phyloP scores from a whole-genome alignment of 1,140 invertebrate genomes.

The Branchinecta lynchi region DNA sequence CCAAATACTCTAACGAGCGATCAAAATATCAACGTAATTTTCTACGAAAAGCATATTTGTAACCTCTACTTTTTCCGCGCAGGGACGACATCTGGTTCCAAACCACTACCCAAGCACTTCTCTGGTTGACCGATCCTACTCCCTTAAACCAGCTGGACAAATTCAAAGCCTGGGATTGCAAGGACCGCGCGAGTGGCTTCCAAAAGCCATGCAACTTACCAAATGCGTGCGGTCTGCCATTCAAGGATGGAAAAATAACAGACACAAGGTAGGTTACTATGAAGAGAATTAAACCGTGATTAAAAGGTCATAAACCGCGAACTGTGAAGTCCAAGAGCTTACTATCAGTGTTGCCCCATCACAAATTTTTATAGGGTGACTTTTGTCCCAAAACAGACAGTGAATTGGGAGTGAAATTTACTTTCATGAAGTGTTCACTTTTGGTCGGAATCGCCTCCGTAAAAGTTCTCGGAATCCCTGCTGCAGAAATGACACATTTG shows the following conservation, averaged over 20 bases:
- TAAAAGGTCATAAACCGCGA: too few species aligned
- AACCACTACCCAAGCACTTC: conserved; percentile 71
- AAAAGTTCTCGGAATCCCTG: too few species aligned
- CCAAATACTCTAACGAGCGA: too few species aligned
- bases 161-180: conserved; percentile 66
- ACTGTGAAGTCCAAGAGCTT: too few species aligned
- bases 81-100: conserved; percentile 79
- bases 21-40: background rate
- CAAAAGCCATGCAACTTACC: conserved; percentile 58
- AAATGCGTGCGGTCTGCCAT: conserved; percentile 65
- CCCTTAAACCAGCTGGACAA: conserved; percentile 46
- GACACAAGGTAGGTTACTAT: conserved; percentile 42
- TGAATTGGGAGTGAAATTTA: too few species aligned
- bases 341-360: too few species aligned
- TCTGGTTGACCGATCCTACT: conserved; percentile 77
- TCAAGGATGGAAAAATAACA: conserved; percentile 56
- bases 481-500: too few species aligned
- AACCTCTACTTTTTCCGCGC: conserved; percentile 25
- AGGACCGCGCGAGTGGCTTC: conserved; percentile 48
- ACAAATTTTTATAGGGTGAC: too few species aligned
- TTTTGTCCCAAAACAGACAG: too few species aligned
- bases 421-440: too few species aligned
- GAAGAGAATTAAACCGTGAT: too few species aligned
- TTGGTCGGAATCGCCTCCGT: too few species aligned
- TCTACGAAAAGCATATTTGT: background rate